Percentiles rank a stretch among this genome's conserved stretches.
phyloP scores from a whole-genome alignment of 2,888 invertebrate genomes.

The Anorthoa munda region DNA sequence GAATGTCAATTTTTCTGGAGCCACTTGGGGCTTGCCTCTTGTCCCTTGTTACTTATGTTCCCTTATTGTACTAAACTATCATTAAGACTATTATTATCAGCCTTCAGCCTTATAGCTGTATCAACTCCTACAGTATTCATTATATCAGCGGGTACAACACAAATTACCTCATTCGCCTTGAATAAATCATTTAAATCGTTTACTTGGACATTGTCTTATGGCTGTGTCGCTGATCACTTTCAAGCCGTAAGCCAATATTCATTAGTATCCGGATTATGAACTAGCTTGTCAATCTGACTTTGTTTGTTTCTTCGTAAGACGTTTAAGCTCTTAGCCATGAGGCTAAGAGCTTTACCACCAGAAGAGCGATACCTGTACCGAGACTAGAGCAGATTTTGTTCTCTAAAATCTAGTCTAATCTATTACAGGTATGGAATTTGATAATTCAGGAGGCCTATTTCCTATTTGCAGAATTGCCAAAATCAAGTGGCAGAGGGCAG shows the following conservation, averaged over 20 bases:
- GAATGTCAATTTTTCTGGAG: no score
- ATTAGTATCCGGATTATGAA: constrained; percentile 32
- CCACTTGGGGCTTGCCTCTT: no score
- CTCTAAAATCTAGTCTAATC: no score
- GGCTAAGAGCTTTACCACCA: no score
- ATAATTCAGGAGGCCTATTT: no score
- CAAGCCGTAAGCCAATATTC: constrained; percentile 31
- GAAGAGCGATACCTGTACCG: no score
- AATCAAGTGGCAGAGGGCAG: no score
- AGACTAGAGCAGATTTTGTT: no score
- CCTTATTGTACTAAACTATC: background rate
- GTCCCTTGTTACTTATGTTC: no score
- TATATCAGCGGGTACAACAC: constrained; percentile 65
- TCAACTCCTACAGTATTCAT: constrained; percentile 55
- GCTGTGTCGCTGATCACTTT: constrained; percentile 63
- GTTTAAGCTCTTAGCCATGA: background rate
- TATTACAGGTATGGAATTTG: no score
- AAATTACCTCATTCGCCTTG: constrained; percentile 74
- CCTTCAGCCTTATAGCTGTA: background rate
- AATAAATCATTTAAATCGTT: constrained; percentile 69
- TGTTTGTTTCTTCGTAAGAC: background rate
- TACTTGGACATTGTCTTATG: constrained; percentile 63
- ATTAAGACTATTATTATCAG: constrained; percentile 7
- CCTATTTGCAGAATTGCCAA: no score
- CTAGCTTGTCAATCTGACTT: background rate